Conservation (phyloP, 2,888 invertebrate genomes). For the Schizaphis graminum region DNA sequence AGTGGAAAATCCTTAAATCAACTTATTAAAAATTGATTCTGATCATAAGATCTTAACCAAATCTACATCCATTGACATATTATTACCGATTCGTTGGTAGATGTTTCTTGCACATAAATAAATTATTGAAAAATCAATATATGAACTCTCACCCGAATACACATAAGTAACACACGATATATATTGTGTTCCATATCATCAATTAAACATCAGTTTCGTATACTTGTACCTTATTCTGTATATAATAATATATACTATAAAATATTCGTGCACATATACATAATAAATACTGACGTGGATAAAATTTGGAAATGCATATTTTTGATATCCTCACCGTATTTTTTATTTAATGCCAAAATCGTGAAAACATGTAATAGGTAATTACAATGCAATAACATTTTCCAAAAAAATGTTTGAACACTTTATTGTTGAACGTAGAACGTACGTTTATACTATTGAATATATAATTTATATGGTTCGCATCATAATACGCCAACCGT, state of each 20-base stretch:
- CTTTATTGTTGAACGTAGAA: fast-evolving
- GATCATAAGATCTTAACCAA: not conserved
- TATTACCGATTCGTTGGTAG: not conserved
- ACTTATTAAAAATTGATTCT: not conserved
- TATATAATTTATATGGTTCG: not conserved
- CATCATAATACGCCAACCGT: not conserved
- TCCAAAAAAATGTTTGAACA: not conserved
- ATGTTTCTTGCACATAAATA: not conserved
- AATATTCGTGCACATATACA: not conserved
- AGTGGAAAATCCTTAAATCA: not conserved
- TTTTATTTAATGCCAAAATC: too few species aligned
- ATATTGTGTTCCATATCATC: not conserved
- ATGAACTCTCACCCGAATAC: not conserved
- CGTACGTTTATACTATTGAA: constrained; percentile 1
- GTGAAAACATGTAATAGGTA: too few species aligned
- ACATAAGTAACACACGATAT: not conserved
- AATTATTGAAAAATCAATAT: not conserved
- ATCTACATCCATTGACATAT: not conserved
- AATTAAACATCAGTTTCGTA: not conserved
- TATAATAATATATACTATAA: not conserved
- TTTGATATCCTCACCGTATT: not conserved
- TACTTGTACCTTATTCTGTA: not conserved
- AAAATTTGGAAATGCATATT: not conserved
- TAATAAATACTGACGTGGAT: not conserved
- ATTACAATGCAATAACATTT: not conserved